Conservation (phyloP, 1,140 invertebrate genomes). For the Polypedilum pembai region DNA sequence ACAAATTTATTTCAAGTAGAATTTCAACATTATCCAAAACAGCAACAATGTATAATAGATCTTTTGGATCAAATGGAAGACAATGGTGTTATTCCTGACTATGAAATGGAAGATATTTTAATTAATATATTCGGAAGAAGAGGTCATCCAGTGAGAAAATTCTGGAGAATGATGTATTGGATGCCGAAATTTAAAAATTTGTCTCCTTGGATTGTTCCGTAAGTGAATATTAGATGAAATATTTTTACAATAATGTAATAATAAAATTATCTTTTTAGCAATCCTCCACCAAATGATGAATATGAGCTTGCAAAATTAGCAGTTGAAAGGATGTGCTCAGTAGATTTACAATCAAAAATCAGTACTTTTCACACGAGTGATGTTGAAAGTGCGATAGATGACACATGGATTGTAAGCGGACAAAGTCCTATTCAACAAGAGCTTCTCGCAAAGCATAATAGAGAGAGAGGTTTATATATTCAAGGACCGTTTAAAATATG, state of each 20-base stretch:
- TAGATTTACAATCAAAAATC: slow-evolving; percentile 71
- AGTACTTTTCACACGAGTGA: slow-evolving; percentile 61
- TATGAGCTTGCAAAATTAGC: slow-evolving; percentile 79
- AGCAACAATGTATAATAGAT: slow-evolving; percentile 85
- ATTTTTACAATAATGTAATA: no score
- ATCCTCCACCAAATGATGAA: slow-evolving; percentile 61
- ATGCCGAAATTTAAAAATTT: slow-evolving; percentile 92
- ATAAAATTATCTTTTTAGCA: slow-evolving; percentile 30
- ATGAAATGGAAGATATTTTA: slow-evolving; percentile 75
- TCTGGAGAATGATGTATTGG: slow-evolving; percentile 94
- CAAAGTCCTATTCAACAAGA: slow-evolving; percentile 71
- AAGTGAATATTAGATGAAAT: no score
- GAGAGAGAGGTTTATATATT: slow-evolving; percentile 67
- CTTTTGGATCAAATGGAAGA: slow-evolving; percentile 85
- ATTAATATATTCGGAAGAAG: slow-evolving; percentile 74
- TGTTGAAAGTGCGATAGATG: slow-evolving; percentile 68
- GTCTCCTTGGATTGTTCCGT: slow-evolving; percentile 81
- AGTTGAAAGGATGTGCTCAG: slow-evolving; percentile 73
- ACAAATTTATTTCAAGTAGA: slow-evolving; percentile 73
- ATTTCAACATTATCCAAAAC: slow-evolving; percentile 87
- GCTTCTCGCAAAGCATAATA: slow-evolving; percentile 62
- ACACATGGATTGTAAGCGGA: slow-evolving; percentile 90
- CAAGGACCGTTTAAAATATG: slow-evolving; percentile 83
- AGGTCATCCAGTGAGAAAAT: slow-evolving; percentile 72
- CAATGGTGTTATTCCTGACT: slow-evolving; percentile 84